These are phyloP conservation scores for Drosophila ustulata DNA, from an alignment of 2,888 invertebrate genomes.

Conservation along the genomic window DNA sequence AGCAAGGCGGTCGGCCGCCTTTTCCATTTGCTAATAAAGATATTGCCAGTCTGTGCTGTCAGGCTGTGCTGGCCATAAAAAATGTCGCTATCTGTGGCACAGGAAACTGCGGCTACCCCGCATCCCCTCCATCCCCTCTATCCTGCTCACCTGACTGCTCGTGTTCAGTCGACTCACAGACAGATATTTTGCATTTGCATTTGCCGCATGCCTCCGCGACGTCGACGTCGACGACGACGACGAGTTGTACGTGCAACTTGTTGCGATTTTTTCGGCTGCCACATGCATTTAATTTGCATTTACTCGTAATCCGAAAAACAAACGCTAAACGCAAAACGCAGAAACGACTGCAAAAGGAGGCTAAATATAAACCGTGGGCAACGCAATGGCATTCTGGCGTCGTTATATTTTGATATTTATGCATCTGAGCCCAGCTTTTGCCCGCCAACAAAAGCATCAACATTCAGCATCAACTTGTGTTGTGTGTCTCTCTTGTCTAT, in stretches of 20 bases:
- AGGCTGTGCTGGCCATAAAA: constrained; percentile 64
- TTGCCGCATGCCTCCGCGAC: constrained; percentile 48
- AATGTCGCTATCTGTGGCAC: constrained; percentile 74
- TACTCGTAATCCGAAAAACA: constrained; percentile 61
- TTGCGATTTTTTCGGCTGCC: constrained; percentile 56
- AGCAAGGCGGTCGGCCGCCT: constrained; percentile 30
- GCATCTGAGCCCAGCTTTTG: constrained; percentile 17
- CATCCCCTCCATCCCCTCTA: neutral
- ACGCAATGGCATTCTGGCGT: constrained; percentile 54
- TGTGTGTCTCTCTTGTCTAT: constrained; percentile 25
- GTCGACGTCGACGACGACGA: constrained; percentile 30
- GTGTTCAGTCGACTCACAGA: constrained; percentile 3
- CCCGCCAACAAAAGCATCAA: constrained; percentile 52
- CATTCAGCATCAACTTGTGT: constrained; percentile 31
- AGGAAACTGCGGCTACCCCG: constrained; percentile 50
- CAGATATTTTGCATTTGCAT: constrained; percentile 58
- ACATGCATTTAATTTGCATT: constrained; percentile 77
- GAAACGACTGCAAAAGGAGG: constrained; percentile 37
- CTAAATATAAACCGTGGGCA: constrained; percentile 50
- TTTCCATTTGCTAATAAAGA: constrained; percentile 70
- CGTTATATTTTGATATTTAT: constrained; percentile 42
- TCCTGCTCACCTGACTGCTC: neutral
- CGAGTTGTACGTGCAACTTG: constrained; percentile 72
- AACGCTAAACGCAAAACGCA: constrained; percentile 1
- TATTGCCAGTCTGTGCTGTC: constrained; percentile 60